phyloP scores from a whole-genome alignment of 2,888 invertebrate genomes.

The Tricholauxania praeusta region DNA sequence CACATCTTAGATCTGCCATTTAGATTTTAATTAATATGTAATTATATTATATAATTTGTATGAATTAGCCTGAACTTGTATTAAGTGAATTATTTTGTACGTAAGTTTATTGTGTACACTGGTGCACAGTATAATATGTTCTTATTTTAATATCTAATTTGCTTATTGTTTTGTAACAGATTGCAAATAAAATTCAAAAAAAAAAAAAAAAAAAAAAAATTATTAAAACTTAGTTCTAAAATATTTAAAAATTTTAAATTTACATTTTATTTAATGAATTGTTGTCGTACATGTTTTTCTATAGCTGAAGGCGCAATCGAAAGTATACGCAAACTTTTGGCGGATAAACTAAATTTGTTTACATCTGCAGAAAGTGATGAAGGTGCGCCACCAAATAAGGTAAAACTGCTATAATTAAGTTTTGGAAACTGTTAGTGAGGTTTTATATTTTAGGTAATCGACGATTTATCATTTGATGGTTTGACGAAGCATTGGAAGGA shows the following conservation, averaged over 20 bases:
- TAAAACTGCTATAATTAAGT: constrained; percentile 4
- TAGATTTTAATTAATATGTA: too few species aligned
- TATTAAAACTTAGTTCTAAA: neutral
- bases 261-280: too few species aligned
- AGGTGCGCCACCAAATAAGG: constrained; percentile 49
- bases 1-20: too few species aligned
- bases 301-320: constrained; percentile 71
- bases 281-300: neutral
- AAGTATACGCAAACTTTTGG: constrained; percentile 74
- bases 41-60: too few species aligned
- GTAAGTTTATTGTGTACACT: too few species aligned
- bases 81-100: too few species aligned
- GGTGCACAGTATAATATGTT: too few species aligned
- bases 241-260: constrained; percentile 22
- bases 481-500: constrained; percentile 83
- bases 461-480: constrained; percentile 80
- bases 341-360: constrained; percentile 74
- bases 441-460: constrained; percentile 70
- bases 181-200: too few species aligned
- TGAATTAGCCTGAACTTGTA: too few species aligned
- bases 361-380: constrained; percentile 47
- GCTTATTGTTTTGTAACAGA: too few species aligned
- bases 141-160: too few species aligned
- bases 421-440: neutral
- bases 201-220: too few species aligned